Percentiles rank a stretch among this genome's conserved stretches.
Conservation (phyloP, 2,113 vertebrate species). For the Leptodactylus fuscus region DNA sequence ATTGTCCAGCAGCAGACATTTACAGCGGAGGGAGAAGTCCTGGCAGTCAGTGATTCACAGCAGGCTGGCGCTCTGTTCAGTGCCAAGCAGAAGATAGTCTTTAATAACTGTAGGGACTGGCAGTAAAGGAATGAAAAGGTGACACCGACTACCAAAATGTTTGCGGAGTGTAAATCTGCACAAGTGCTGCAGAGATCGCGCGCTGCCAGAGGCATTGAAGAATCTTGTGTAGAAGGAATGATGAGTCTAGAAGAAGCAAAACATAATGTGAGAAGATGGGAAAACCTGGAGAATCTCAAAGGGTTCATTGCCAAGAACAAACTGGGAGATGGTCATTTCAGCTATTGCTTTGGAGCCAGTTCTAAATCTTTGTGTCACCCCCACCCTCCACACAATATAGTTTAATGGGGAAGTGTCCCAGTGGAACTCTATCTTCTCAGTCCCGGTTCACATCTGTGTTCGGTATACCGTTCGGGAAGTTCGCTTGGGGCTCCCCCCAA, state of each 20-base stretch:
- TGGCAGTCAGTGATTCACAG: constrained; percentile 62
- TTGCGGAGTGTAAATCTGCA: constrained; percentile 70
- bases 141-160: constrained; percentile 65
- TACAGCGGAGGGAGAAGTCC: too few relatives aligned
- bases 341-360: not conserved
- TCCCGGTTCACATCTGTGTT: too few relatives aligned
- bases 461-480: too few relatives aligned
- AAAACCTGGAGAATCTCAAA: not conserved
- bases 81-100: constrained; percentile 75
- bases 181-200: constrained; percentile 72
- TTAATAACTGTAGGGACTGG: constrained; percentile 71
- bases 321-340: not conserved
- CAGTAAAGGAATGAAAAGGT: constrained; percentile 67
- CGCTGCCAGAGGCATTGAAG: constrained; percentile 62
- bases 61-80: constrained; percentile 65
- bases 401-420: too few relatives aligned
- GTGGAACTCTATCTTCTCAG: too few relatives aligned
- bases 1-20: constrained; percentile 24
- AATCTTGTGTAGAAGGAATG: constrained; percentile 74
- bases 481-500: too few relatives aligned
- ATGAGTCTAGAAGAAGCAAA: constrained; percentile 68
- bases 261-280: not conserved
- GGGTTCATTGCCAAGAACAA: not conserved
- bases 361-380: too few relatives aligned
- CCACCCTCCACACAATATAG: too few relatives aligned